Conservation (phyloP, 2,888 invertebrate genomes). For the Plutella xylostella region DNA sequence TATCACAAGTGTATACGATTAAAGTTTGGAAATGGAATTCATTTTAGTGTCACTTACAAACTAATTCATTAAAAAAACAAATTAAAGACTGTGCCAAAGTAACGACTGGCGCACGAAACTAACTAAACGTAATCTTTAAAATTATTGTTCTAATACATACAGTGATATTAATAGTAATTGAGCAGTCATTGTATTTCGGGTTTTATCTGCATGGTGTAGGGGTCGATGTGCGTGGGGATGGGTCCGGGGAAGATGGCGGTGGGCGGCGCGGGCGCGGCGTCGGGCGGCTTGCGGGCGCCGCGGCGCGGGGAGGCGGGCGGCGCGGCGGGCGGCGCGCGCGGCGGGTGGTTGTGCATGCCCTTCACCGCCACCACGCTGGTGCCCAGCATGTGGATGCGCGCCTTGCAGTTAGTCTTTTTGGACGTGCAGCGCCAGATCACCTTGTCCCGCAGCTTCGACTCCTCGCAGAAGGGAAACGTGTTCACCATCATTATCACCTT, state of each 20-base stretch:
- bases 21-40: too few species aligned
- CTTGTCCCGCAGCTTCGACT: constrained; percentile 62
- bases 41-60: too few species aligned
- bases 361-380: constrained; percentile 60
- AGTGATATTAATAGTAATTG: not conserved
- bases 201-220: constrained; percentile 11
- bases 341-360: constrained; percentile 65
- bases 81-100: too few species aligned
- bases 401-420: constrained; percentile 66
- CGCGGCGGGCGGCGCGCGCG: constrained; percentile 36
- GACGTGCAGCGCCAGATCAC: constrained; percentile 67
- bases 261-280: constrained; percentile 17
- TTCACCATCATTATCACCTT: constrained; percentile 69
- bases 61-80: too few species aligned
- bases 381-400: constrained; percentile 62
- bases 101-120: too few species aligned
- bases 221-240: constrained; percentile 13
- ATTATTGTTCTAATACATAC: not conserved
- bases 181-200: constrained; percentile 4
- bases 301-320: constrained; percentile 19
- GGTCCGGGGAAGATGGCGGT: constrained; percentile 2
- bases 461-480: constrained; percentile 66
- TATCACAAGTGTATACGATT: too few species aligned
- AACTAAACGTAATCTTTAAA: too few species aligned
- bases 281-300: constrained; percentile 24